Base-by-base conservation (phyloP, 2,888 invertebrate species). In the Mimas tiliae region DNA sequence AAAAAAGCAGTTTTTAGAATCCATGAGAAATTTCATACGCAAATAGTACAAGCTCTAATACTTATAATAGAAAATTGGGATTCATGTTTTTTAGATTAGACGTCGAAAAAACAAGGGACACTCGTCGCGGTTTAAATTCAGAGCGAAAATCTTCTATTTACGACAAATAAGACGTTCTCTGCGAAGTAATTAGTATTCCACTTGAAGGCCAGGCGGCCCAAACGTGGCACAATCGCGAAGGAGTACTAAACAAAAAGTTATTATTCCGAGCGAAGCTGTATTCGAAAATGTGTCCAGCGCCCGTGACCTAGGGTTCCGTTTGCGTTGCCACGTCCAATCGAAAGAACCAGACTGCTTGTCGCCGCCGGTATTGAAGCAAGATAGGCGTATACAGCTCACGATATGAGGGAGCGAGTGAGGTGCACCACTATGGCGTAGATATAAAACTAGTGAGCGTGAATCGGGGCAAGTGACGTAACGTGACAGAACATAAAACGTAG, bases 301-400 rank as follows among this genome's bases (percentile, higher is more conserved):
- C 84, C 85, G 76, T 88, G 88, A 88, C 86, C 86, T 90, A 91
- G 89, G 88, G 91, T 90, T 91, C 89, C 83, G 84, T 91, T 91
- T 91, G 84, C 90, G 76, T 80, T 82, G 87, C 81, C 79, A 78
- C 85, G 82, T 83, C 80, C 84, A 89, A 74, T 84, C 84, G 85
- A 87, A 86, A 84, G 81, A 79, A 87, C 86, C 93, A 93, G 93
- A 93, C 93, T 84, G 93, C 93, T 85, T 93, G 93, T 92, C 93
- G 93, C 93, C 93, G 86, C 86, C 85, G 80, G 82, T 81, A 78
- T 71, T 75, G 77, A 87, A 92, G 82, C 75, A 87, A 86, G 91
- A 92, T 80, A 76, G 82, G 75, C 69, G 75, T 69, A 79, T 77
- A 84, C 76, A 72, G 71, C 76, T 76, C 77, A 71, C 72, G 70